Evolutionary conservation across 2,888 invertebrate species (phyloP), one percentile per base, ranked within the genome.

Genomic region (Parascotia fuliginaria): DNA sequence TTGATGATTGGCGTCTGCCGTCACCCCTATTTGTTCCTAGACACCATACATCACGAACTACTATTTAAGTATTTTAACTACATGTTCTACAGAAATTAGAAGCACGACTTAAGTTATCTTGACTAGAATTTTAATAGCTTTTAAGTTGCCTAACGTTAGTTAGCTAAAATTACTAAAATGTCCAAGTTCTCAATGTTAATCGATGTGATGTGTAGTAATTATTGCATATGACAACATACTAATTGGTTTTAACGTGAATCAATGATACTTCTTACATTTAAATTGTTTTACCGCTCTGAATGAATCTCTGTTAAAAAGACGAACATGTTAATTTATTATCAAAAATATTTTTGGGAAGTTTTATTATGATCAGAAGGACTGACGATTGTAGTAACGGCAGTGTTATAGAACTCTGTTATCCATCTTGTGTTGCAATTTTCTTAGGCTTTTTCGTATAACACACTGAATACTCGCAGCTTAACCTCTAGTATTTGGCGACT

Each of bases 41-140:
- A 36, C 48, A 67, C 65, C 73, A 83, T 81, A 80, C 73, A 79
- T 81, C 81, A 83, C 70, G 41, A 66, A 42, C 50, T 54, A 65
- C 55, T 65, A 68, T 68, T 65, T 65, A 67, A 72, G 65, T 75
- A 77, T 61, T 60, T 63, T 53, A 60, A 46, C 40, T 76, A 77
- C 71, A 74, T 73, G 75, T 68, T 72, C 58, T 64, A 69, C 68
- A 77, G 79, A 85, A 83, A 85, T 88, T 88, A 87, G 81, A 87
- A 78, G 79, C 81, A 81, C 79, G 78, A 77, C 74, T 78, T 55
- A 56, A 73, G 79, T 77, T 83, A 82, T 81, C 82, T 83, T 81
- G 74, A 77, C 79, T 79, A 81, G 79, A 78, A 83, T 81, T 85
- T 81, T 81, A 83, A 83, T 82, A 72, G 68, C 66, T 63, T 54